Conservation (phyloP, 1,140 invertebrate genomes). For the Lerema accius region DNA sequence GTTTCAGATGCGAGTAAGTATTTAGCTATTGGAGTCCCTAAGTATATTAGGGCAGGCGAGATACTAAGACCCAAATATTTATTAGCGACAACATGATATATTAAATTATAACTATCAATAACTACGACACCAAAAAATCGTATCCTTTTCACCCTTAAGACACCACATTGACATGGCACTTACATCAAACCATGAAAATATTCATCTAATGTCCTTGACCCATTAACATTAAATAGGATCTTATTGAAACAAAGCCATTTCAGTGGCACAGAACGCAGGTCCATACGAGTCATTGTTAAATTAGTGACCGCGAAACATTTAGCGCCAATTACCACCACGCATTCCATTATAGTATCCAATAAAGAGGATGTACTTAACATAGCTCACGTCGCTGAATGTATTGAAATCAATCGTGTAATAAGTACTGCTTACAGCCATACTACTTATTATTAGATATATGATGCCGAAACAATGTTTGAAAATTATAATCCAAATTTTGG, state of each 20-base stretch:
- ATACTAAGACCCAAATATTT: no score
- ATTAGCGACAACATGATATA: no score
- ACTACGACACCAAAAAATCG: no score
- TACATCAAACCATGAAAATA: background rate
- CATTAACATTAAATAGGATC: background rate
- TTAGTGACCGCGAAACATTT: slow-evolving; percentile 43
- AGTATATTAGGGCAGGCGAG: no score
- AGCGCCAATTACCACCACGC: slow-evolving; percentile 43
- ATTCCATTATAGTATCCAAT: slow-evolving; percentile 30
- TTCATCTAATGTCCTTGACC: background rate
- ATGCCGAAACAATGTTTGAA: no score
- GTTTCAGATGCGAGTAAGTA: no score
- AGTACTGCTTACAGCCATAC: no score
- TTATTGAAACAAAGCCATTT: background rate
- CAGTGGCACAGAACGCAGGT: background rate
- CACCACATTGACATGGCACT: background rate
- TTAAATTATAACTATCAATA: no score
- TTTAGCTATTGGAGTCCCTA: no score
- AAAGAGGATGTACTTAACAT: background rate
- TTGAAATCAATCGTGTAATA: background rate
- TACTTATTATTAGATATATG: no score
- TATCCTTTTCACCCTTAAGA: no score
- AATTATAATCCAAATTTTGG: no score
- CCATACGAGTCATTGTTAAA: slow-evolving; percentile 38
- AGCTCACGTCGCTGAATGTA: background rate